phyloP scores from a whole-genome alignment of 2,113 vertebrate species.

The Collichthys lucidus region DNA sequence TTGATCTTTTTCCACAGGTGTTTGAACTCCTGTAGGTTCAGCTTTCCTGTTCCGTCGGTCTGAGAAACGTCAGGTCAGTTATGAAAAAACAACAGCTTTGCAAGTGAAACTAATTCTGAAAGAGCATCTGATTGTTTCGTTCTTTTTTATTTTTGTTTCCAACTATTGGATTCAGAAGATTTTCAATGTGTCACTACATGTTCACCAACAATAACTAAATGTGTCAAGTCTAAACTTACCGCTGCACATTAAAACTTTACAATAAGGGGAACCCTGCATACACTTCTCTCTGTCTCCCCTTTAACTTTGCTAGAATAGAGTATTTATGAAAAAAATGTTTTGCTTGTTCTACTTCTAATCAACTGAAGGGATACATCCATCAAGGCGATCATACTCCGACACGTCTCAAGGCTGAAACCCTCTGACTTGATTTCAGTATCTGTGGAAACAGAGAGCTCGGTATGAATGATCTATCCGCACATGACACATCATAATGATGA shows the following conservation, averaged over 20 bases:
- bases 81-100: slow-evolving; percentile 23
- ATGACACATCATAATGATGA: accelerated
- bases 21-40: slow-evolving; percentile 95
- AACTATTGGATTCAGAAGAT: not conserved
- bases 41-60: slow-evolving; percentile 95
- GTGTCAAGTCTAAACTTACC: not conserved
- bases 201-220: not conserved
- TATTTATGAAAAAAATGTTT: not conserved
- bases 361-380: slow-evolving; percentile 95
- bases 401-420: slow-evolving; percentile 94
- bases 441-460: slow-evolving; percentile 58
- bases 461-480: not conserved
- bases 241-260: not conserved
- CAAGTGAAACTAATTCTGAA: not conserved
- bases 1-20: slow-evolving; percentile 98
- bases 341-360: not conserved
- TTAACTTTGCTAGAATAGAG: not conserved
- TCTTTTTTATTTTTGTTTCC: not conserved
- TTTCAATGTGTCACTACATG: not conserved
- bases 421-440: slow-evolving; percentile 90
- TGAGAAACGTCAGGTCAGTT: slow-evolving; percentile 68
- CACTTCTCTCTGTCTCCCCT: not conserved
- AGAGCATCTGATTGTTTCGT: not conserved
- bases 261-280: not conserved
- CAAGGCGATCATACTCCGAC: slow-evolving; percentile 97